Evolutionary conservation across 2,888 invertebrate species (phyloP), one percentile per base, ranked within the genome.

Genomic region (Scotopteryx bipunctaria): DNA sequence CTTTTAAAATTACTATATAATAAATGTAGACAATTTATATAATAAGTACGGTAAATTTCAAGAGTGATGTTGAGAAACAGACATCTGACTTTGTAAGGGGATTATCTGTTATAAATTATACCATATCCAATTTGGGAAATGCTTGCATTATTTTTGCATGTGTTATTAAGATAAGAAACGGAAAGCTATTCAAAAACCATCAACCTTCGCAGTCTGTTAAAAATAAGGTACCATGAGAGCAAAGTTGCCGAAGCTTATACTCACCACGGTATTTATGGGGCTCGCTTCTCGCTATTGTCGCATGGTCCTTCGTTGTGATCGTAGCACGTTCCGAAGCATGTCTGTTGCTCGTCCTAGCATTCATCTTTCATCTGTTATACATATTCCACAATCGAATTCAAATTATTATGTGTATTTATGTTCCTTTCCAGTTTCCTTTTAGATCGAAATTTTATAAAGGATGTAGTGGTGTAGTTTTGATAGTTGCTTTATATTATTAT

Each of bases 241-340:
- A 73, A 78, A 78, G 72, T 71, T 76, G 79, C 74, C 73, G 69
- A 54, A 57, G 71, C 73, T 71, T 73, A 49, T 64, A 77, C 66
- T 75, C 63, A 76, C 69, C 72, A 76, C 76, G 76, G 72, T 80
- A 73, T 72, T 61, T 65, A 70, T 66, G 83, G 76, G 74, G 75
- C 73, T 75, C 60, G 78, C 78, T 76, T 80, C 58, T 63, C 52
- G 74, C 75, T 72, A 59, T 62, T 69, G 62, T 64, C 66, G 68
- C 68, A 66, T 68, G 59, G 59, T 64, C 66, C 63, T 61, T 64
- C 32, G 35, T 41, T 42, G 36, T 52, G 13, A 51, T 63, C 65
- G 59, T 55, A 52, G 70, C 71, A 72, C 67, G 67, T 62, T 52
- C 54, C 57, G 58, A 64, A 53, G 72, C 72, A 70, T 66, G 66